Conservation (phyloP, 2,113 vertebrate genomes). For the Menura novaehollandiae region DNA sequence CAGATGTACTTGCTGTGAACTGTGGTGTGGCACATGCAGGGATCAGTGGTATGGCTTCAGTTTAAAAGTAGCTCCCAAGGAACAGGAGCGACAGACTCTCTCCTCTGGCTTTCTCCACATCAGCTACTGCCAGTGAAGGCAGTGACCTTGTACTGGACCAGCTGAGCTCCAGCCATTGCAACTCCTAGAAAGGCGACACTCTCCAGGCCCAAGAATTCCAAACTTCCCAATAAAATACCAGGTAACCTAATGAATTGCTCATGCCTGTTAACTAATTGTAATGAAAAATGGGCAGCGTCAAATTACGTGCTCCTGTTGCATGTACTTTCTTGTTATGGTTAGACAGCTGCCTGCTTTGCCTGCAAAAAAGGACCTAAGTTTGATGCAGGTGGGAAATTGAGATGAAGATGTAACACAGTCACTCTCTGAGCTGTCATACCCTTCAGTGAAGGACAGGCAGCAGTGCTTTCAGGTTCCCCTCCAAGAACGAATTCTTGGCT, state of each 20-base stretch:
- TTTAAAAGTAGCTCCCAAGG: not conserved
- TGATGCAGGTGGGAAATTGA: not conserved
- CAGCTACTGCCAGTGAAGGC: not conserved
- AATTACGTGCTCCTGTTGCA: rapidly evolving
- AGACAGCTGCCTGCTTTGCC: not conserved
- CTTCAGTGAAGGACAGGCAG: not conserved
- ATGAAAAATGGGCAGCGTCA: not conserved
- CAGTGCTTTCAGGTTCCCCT: not conserved
- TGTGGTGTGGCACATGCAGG: not conserved
- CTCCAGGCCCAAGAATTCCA: not conserved
- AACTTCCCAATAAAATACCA: not conserved
- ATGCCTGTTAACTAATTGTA: not conserved
- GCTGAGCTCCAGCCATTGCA: not conserved
- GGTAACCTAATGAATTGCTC: not conserved
- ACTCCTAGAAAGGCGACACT: not conserved
- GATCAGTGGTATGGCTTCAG: rapidly evolving
- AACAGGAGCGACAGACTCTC: not conserved
- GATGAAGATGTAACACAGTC: not conserved
- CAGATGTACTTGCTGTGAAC: not conserved
- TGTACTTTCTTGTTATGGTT: not conserved
- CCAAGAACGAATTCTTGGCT: not conserved
- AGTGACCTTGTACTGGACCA: not conserved
- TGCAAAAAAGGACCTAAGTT: not conserved
- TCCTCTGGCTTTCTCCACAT: not conserved
- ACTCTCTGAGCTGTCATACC: not conserved